phyloP scores from a whole-genome alignment of 1,140 invertebrate genomes.

The Lordiphosa stackelbergi region DNA sequence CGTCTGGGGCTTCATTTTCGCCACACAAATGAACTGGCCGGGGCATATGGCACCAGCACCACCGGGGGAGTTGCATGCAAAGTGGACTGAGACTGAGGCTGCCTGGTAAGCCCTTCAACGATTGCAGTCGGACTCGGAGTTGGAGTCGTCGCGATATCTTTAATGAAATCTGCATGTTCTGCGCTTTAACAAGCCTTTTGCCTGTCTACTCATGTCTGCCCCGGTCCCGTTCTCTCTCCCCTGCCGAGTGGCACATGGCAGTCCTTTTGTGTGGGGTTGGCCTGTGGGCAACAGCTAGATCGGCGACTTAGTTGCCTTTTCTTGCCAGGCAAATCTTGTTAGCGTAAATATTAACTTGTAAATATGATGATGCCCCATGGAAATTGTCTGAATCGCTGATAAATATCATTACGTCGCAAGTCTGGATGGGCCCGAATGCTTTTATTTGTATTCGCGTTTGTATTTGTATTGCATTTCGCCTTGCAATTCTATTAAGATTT shows the following conservation, averaged over 20 bases:
- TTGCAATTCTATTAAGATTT: slow-evolving; percentile 72
- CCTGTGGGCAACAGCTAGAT: slow-evolving; percentile 34
- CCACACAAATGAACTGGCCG: slow-evolving; percentile 19
- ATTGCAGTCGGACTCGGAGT: slow-evolving; percentile 14
- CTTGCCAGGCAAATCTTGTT: slow-evolving; percentile 60
- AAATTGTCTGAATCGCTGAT: slow-evolving; percentile 74
- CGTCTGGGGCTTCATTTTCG: slow-evolving; percentile 52
- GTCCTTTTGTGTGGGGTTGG: slow-evolving; percentile 52
- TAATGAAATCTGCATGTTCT: slow-evolving; percentile 75
- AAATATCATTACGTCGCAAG: slow-evolving; percentile 67
- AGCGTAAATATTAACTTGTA: slow-evolving; percentile 77
- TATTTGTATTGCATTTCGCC: slow-evolving; percentile 65
- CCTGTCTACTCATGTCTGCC: slow-evolving; percentile 66
- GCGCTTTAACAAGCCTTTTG: slow-evolving; percentile 73
- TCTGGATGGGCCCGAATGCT: background rate
- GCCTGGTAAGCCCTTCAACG: slow-evolving; percentile 47
- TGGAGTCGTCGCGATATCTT: slow-evolving; percentile 53
- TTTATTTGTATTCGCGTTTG: slow-evolving; percentile 17
- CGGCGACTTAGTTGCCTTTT: slow-evolving; percentile 37
- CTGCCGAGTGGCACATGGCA: slow-evolving; percentile 28
- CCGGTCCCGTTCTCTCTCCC: slow-evolving; percentile 2
- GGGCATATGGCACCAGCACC: slow-evolving; percentile 34
- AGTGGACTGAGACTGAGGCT: slow-evolving; percentile 8
- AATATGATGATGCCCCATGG: slow-evolving; percentile 76
- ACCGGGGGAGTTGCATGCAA: slow-evolving; percentile 29